Evolutionary conservation across 2,113 vertebrate genomes (phyloP).

Genomic region (Albula goreensis): DNA sequence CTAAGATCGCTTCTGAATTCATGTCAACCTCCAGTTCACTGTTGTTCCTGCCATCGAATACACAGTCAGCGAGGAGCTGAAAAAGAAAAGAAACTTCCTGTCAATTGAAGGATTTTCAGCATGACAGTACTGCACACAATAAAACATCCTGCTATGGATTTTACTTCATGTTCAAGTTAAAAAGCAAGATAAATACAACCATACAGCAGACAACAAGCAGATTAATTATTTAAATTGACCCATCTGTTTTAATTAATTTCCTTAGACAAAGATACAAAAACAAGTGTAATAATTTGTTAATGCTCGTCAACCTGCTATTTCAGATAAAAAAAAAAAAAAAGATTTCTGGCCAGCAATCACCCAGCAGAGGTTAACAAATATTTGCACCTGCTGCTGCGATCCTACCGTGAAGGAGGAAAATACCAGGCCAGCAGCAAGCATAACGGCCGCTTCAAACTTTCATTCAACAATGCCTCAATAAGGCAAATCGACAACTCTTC

Average conservation of each 20-base stretch:
- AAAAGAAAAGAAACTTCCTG: background rate
- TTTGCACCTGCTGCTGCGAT: background rate
- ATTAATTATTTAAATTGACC: no score
- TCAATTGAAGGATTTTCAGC: background rate
- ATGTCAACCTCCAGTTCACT: conserved; percentile 74
- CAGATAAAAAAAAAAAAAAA: background rate
- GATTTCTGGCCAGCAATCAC: background rate
- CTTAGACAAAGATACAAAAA: no score
- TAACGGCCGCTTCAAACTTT: background rate
- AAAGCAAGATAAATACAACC: no score
- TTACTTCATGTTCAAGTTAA: no score
- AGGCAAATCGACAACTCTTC: background rate
- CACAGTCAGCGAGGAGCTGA: conserved; percentile 47
- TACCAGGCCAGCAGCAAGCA: background rate
- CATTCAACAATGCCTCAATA: background rate
- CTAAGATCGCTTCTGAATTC: conserved; percentile 80
- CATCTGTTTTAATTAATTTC: no score
- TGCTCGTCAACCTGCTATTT: background rate
- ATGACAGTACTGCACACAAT: no score
- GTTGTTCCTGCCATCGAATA: conserved; percentile 73
- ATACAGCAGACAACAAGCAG: no score
- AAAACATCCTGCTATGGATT: background rate
- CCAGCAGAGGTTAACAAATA: background rate
- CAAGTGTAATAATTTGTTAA: no score
- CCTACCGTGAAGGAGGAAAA: background rate